A percentile compares a stretch with the other conserved stretches of the same genome.
Evolutionary conservation across 1,140 invertebrate species (phyloP).

Genomic region (Pogonus chalceus): DNA sequence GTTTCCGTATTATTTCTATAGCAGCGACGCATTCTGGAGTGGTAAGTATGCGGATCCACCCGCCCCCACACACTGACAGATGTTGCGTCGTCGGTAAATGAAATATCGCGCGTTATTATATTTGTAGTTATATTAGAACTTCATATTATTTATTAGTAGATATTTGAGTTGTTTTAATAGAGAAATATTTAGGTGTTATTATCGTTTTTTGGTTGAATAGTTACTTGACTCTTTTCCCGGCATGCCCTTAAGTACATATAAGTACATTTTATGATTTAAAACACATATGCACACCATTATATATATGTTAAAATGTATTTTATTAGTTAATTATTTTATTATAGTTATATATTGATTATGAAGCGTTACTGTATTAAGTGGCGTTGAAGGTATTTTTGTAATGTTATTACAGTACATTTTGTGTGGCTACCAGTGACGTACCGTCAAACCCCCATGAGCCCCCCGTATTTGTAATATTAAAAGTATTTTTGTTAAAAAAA

Average conservation of each 20-base stretch:
- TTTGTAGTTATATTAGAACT: no score
- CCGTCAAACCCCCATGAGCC: neutral
- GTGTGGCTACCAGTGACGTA: neutral
- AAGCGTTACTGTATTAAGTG: constrained; percentile 16
- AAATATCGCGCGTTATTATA: no score
- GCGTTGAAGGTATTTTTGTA: constrained; percentile 26
- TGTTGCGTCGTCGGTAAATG: no score
- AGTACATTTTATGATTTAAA: constrained; percentile 18
- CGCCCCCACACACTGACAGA: neutral
- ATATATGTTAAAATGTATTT: constrained; percentile 8
- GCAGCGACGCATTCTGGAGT: no score
- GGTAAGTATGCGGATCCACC: neutral
- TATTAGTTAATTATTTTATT: constrained; percentile 1
- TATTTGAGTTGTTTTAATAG: neutral
- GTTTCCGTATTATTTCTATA: no score
- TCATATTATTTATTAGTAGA: neutral
- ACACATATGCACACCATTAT: constrained; percentile 7
- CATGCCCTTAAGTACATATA: constrained; percentile 40
- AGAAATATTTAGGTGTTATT: neutral
- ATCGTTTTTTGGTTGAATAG: constrained; percentile 24
- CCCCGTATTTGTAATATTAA: neutral
- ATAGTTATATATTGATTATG: constrained; percentile 8
- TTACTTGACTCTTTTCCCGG: constrained; percentile 48
- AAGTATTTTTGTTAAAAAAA: neutral
- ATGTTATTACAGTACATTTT: constrained; percentile 31